These are phyloP conservation scores for Neomorphus geoffroyi DNA, from an alignment of 2,797 vertebrate species.

Conservation along the genomic window DNA sequence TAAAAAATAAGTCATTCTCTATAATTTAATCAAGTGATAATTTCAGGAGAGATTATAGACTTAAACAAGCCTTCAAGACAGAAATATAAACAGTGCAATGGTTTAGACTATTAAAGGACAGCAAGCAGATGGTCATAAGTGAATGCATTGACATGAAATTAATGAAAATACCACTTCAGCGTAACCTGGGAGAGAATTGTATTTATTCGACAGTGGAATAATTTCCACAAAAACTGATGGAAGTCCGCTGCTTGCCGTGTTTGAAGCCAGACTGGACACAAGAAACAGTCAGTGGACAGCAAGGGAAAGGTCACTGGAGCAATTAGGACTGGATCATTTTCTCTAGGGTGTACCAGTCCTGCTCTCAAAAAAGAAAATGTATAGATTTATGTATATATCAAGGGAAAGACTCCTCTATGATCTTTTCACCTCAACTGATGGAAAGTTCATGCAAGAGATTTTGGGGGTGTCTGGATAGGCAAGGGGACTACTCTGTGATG, in stretches of 20 bases:
- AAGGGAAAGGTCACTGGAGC: background rate
- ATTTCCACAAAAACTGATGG: background rate
- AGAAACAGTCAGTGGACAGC: background rate
- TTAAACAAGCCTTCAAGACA: slow-evolving; percentile 8
- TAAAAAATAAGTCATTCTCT: background rate
- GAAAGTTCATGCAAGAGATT: background rate
- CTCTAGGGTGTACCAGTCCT: background rate
- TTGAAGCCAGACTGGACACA: background rate
- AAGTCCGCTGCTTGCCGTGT: background rate
- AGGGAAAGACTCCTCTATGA: background rate
- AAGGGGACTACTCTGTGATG: background rate
- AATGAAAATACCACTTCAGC: slow-evolving; percentile 36
- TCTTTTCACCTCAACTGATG: background rate
- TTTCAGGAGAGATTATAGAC: slow-evolving; percentile 46
- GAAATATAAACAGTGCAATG: slow-evolving; percentile 5
- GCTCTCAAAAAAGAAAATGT: background rate
- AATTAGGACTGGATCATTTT: background rate
- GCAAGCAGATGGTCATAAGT: slow-evolving; percentile 34
- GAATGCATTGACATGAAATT: slow-evolving; percentile 28
- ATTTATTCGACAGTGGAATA: background rate
- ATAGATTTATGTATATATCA: background rate
- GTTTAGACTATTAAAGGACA: slow-evolving; percentile 42
- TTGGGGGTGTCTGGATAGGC: background rate
- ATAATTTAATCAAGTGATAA: slow-evolving; percentile 43
- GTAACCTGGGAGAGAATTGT: background rate